Conservation (phyloP, 2,113 vertebrate species). For the Cavia porcellus region DNA sequence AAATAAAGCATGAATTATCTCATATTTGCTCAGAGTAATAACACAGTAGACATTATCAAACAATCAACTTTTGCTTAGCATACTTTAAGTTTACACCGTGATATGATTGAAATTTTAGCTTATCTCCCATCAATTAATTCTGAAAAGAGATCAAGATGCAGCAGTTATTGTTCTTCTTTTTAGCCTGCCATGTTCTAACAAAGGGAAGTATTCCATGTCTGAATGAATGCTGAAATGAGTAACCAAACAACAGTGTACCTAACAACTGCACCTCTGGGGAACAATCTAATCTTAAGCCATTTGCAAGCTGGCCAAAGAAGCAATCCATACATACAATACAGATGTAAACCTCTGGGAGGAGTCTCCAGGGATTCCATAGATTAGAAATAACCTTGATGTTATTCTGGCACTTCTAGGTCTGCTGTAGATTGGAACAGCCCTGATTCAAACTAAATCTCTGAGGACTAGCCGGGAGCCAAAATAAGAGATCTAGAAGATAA, state of each 20-base stretch:
- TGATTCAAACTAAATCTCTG: slow-evolving; percentile 68
- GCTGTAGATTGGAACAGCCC: slow-evolving; percentile 61
- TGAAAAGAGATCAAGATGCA: slow-evolving; percentile 21
- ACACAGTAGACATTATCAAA: background rate
- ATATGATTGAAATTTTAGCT: slow-evolving; percentile 12
- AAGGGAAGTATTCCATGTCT: slow-evolving; percentile 16
- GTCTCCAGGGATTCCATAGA: slow-evolving; percentile 51
- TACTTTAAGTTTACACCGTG: background rate
- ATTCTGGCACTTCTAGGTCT: slow-evolving; percentile 54
- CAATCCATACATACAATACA: slow-evolving; percentile 45
- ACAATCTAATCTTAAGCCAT: slow-evolving; percentile 43
- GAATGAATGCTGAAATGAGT: slow-evolving; percentile 29
- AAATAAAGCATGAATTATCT: slow-evolving; percentile 56
- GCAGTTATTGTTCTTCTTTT: background rate
- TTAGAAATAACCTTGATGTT: slow-evolving; percentile 74
- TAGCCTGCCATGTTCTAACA: background rate
- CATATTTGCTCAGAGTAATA: slow-evolving; percentile 29
- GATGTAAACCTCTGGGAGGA: slow-evolving; percentile 62
- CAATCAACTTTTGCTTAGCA: background rate
- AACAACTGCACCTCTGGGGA: slow-evolving; percentile 52
- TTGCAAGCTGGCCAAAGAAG: slow-evolving; percentile 51
- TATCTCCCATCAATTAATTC: background rate
- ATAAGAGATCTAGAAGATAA: slow-evolving; percentile 62
- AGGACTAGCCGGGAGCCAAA: slow-evolving; percentile 60
- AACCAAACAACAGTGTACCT: slow-evolving; percentile 62